phyloP scores from a whole-genome alignment of 2,888 invertebrate species.

The Prosopocoilus inquinatus region DNA sequence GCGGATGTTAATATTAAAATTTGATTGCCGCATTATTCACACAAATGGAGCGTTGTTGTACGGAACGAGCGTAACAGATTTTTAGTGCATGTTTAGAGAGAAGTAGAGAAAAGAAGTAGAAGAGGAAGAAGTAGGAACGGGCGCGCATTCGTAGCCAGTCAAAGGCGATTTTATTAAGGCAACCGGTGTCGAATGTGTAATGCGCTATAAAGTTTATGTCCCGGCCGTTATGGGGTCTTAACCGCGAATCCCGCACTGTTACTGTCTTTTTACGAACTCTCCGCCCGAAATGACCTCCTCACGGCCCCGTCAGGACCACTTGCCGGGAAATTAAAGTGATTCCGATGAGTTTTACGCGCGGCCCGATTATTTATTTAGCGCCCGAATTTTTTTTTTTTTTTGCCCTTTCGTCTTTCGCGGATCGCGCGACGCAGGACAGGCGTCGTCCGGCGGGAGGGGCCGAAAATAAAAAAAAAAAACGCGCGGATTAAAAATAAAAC shows the following conservation, averaged over 20 bases:
- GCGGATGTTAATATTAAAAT: slow-evolving; percentile 16
- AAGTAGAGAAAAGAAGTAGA: not conserved
- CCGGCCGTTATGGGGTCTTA: slow-evolving; percentile 47
- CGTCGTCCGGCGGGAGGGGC: too few relatives aligned
- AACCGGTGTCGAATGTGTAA: slow-evolving; percentile 52
- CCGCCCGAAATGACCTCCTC: slow-evolving; percentile 48
- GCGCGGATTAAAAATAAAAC: not conserved
- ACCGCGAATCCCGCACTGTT: slow-evolving; percentile 49
- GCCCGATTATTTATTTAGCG: too few relatives aligned
- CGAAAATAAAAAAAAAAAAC: not conserved
- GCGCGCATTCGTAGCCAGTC: slow-evolving; percentile 27
- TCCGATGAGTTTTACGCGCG: slow-evolving; percentile 37
- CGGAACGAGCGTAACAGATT: slow-evolving; percentile 11
- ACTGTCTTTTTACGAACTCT: slow-evolving; percentile 45
- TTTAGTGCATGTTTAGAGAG: slow-evolving; percentile 17
- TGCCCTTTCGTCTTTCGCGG: not conserved
- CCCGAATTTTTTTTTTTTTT: too few relatives aligned
- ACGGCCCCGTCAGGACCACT: slow-evolving; percentile 46
- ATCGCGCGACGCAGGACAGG: not conserved
- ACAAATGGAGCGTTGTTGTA: slow-evolving; percentile 12
- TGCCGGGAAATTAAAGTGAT: slow-evolving; percentile 40
- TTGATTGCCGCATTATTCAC: slow-evolving; percentile 15
- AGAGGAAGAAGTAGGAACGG: slow-evolving; percentile 1
- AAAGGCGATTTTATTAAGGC: slow-evolving; percentile 50
- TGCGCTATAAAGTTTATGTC: slow-evolving; percentile 52